phyloP scores from a whole-genome alignment of 2,797 vertebrate genomes.

The Pangasius macronema region DNA sequence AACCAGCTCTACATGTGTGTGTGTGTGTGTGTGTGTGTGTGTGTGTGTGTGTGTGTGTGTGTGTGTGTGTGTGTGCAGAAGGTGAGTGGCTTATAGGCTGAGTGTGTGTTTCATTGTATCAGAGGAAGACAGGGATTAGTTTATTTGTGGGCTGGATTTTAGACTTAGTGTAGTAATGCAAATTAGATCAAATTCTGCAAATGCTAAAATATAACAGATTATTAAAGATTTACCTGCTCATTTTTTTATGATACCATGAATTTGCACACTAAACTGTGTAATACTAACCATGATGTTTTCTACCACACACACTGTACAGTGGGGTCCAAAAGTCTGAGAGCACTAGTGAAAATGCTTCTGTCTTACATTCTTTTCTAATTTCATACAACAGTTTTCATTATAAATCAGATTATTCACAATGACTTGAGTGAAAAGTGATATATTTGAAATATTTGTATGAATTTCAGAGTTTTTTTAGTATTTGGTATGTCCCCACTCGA shows the following conservation, averaged over 20 bases:
- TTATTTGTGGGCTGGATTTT: neutral
- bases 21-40: neutral
- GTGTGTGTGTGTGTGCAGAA: neutral
- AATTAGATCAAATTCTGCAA: neutral
- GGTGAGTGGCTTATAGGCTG: conserved; percentile 18
- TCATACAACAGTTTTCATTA: neutral
- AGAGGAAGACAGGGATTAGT: neutral
- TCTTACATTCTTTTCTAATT: neutral
- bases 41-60: too few species aligned
- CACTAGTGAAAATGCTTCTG: neutral
- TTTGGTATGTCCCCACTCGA: neutral
- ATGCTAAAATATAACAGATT: neutral
- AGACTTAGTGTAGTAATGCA: neutral
- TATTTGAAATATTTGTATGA: neutral
- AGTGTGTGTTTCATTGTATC: neutral
- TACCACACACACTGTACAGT: neutral
- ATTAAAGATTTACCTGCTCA: neutral
- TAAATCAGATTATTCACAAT: neutral
- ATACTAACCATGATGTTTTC: neutral
- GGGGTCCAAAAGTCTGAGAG: neutral
- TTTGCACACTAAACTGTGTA: neutral
- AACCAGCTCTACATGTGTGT: neutral
- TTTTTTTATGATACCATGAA: neutral
- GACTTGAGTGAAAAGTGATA: neutral
- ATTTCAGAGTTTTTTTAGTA: neutral